These are phyloP conservation scores for Atta cephalotes DNA, from an alignment of 1,140 invertebrate genomes.

Conservation along the genomic window DNA sequence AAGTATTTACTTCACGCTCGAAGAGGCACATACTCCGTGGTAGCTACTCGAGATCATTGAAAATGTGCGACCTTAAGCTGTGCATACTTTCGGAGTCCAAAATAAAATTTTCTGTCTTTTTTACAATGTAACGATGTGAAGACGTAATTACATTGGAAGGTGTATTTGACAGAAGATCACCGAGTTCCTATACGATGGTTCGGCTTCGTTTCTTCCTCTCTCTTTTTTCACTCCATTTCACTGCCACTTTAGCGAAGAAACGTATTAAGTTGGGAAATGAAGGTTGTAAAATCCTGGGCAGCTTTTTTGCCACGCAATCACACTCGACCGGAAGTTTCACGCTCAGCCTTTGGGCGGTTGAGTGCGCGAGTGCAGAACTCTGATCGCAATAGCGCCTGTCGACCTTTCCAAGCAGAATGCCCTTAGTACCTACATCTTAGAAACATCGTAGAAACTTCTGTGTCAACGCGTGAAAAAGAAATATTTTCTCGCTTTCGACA, in stretches of 20 bases:
- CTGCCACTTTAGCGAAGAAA: slow-evolving; percentile 37
- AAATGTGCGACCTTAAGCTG: slow-evolving; percentile 56
- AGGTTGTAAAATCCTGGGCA: slow-evolving; percentile 49
- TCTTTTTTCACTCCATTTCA: slow-evolving; percentile 35
- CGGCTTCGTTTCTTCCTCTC: slow-evolving; percentile 14
- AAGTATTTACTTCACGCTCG: not conserved
- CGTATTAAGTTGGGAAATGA: slow-evolving; percentile 58
- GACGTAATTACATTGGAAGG: slow-evolving; percentile 26
- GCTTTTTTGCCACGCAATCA: slow-evolving; percentile 48
- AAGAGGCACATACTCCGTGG: not conserved
- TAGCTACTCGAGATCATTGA: not conserved
- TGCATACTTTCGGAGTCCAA: slow-evolving; percentile 49
- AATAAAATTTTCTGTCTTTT: slow-evolving; percentile 61
- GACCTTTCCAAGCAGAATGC: slow-evolving; percentile 23
- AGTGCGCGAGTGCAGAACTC: slow-evolving; percentile 43
- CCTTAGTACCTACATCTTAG: not conserved
- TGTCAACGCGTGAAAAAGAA: slow-evolving; percentile 23
- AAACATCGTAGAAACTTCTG: slow-evolving; percentile 9
- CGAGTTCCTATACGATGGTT: not conserved
- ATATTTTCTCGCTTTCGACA: slow-evolving; percentile 13
- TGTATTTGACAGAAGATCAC: slow-evolving; percentile 67
- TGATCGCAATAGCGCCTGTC: slow-evolving; percentile 39
- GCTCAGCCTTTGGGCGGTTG: slow-evolving; percentile 31
- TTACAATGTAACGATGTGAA: not conserved
- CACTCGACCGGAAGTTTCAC: slow-evolving; percentile 49